phyloP scores from a whole-genome alignment of 2,797 vertebrate genomes.

The Buphagus erythrorhynchus region DNA sequence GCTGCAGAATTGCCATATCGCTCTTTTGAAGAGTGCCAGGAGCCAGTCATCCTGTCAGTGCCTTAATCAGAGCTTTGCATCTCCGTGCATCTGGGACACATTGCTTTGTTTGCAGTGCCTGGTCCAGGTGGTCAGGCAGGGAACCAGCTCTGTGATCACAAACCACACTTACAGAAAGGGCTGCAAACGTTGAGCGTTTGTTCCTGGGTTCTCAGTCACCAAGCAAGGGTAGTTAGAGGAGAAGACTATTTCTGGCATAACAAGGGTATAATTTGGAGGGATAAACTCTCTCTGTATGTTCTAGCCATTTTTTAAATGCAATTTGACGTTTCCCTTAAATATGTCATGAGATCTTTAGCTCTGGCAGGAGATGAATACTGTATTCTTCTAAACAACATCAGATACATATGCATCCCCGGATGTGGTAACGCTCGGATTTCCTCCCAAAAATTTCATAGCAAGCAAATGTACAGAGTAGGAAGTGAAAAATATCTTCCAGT shows the following conservation, averaged over 20 bases:
- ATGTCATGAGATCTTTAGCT: neutral
- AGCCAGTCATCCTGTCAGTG: slow-evolving; percentile 40
- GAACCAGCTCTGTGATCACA: neutral
- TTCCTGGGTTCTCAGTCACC: neutral
- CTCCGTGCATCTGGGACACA: neutral
- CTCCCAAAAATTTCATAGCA: slow-evolving; percentile 18
- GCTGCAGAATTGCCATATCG: slow-evolving; percentile 11
- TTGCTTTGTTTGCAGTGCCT: neutral
- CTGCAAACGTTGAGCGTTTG: neutral
- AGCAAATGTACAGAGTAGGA: slow-evolving; percentile 23
- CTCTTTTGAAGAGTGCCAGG: slow-evolving; percentile 48
- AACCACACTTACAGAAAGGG: neutral
- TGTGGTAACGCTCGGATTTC: slow-evolving; percentile 25
- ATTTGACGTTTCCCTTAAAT: slow-evolving; percentile 32
- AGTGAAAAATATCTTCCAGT: neutral
- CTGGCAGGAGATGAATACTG: slow-evolving; percentile 36
- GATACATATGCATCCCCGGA: neutral
- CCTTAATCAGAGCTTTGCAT: slow-evolving; percentile 15
- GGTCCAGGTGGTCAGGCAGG: slow-evolving; percentile 12
- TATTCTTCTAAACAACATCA: slow-evolving; percentile 28
- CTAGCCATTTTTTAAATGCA: slow-evolving; percentile 5
- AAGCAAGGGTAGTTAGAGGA: neutral
- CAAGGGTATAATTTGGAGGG: slow-evolving; percentile 55
- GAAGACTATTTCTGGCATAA: slow-evolving; percentile 40
- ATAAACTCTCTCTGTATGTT: neutral